phyloP scores from a whole-genome alignment of 2,888 invertebrate species.

The Amaurobius ferox region DNA sequence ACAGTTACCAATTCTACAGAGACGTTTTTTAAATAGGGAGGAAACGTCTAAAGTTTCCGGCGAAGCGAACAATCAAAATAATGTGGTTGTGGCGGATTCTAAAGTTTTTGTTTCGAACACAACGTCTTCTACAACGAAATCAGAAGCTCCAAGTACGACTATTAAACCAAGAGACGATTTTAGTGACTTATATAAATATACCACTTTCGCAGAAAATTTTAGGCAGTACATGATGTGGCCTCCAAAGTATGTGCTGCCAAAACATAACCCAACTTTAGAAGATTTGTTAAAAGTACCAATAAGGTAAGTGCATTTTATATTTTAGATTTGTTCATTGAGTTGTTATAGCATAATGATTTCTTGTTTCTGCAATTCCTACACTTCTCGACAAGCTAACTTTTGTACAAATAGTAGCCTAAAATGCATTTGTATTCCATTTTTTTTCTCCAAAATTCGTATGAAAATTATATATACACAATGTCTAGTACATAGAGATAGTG shows the following conservation, averaged over 20 bases:
- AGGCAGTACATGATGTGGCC: conserved; percentile 60
- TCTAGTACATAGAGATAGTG: too few species aligned
- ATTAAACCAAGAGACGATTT: conserved; percentile 41
- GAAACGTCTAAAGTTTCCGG: conserved; percentile 57
- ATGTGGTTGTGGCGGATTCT: neutral
- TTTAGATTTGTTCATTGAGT: too few species aligned
- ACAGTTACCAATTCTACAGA: conserved; percentile 40
- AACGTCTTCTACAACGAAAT: neutral
- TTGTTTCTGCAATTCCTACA: too few species aligned
- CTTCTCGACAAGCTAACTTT: too few species aligned
- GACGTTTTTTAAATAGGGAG: conserved; percentile 56
- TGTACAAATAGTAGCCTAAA: too few species aligned
- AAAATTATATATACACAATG: too few species aligned
- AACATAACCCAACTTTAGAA: conserved; percentile 36
- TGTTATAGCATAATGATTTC: too few species aligned
- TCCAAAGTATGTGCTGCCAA: conserved; percentile 31
- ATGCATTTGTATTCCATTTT: too few species aligned
- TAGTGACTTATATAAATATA: conserved; percentile 47
- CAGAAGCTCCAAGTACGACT: conserved; percentile 14
- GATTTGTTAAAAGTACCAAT: conserved; percentile 34
- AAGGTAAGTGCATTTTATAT: conserved; percentile 36
- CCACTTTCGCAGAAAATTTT: conserved; percentile 26
- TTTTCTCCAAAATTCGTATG: too few species aligned
- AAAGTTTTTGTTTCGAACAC: neutral
- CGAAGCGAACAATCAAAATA: conserved; percentile 22